A percentile compares a stretch with the other conserved stretches of the same genome.
phyloP scores from a whole-genome alignment of 2,888 invertebrate genomes.

The Heliconius ismenius region DNA sequence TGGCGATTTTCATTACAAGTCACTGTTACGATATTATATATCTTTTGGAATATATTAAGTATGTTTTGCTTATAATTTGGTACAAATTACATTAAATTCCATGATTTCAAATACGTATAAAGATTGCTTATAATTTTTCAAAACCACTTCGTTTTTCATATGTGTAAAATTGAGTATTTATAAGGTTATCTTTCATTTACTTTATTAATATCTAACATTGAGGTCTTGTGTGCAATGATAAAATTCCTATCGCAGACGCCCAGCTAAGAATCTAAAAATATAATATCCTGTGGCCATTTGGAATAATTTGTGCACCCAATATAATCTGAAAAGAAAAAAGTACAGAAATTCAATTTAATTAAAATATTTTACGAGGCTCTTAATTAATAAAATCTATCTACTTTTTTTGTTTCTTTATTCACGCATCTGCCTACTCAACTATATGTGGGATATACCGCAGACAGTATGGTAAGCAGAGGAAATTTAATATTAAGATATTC shows the following conservation, averaged over 20 bases:
- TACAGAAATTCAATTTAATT: slow-evolving; percentile 14
- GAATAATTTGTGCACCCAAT: slow-evolving; percentile 84
- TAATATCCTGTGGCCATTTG: slow-evolving; percentile 84
- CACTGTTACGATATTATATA: neutral
- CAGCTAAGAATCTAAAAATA: slow-evolving; percentile 73
- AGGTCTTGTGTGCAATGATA: neutral
- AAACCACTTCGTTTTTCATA: neutral
- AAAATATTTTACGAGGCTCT: neutral
- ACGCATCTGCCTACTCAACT: too few species aligned
- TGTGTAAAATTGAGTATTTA: neutral
- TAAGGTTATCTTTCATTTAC: neutral
- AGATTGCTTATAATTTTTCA: neutral
- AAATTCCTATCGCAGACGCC: slow-evolving; percentile 64
- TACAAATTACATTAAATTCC: too few species aligned
- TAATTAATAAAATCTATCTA: too few species aligned
- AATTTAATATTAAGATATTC: too few species aligned
- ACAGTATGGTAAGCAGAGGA: too few species aligned
- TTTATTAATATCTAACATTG: neutral
- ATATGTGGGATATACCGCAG: too few species aligned
- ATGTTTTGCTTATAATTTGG: too few species aligned
- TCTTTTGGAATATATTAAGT: neutral
- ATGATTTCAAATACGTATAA: too few species aligned
- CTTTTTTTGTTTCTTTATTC: too few species aligned
- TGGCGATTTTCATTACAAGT: neutral
- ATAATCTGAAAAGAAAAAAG: slow-evolving; percentile 78